Base-by-base conservation (phyloP, 2,888 invertebrate genomes). In the Anarsia innoxiella region DNA sequence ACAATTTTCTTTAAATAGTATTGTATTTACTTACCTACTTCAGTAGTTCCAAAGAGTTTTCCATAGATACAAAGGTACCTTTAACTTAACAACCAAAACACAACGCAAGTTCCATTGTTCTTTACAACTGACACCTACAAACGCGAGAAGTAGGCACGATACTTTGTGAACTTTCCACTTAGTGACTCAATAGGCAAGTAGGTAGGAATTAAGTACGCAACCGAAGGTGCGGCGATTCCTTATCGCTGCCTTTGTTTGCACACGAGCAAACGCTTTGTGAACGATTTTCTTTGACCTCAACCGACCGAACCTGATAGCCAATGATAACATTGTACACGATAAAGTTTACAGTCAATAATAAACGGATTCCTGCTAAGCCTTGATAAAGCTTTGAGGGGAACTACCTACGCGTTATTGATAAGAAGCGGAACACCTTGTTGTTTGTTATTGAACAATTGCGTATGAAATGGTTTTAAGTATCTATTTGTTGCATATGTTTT, bases 191-290 rank as follows among this genome's bases (percentile, higher is more conserved):
- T 26, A 26, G 33, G 11, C 12, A 25, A 23, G 10, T 23, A 12
- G 16, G 1, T n/a, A n/a, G n/a, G n/a, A n/a, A n/a, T n/a, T n/a
- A n/a, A 3, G 19, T 23, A 12, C 13, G 23, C 12, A 23, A 30
- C 10, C 4, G 1, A 12, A 35, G 35, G 35, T 28, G 28, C 12
- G 28, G 27, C 12, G 50, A 51, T 48, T 51, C 27, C 44, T 49
- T 61, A 62, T 66, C 60, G 48, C 29, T 28, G 8, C 31, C 38
- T 53, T 44, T 58, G 59, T 61, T 55, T 62, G 51, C 48, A 37
- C 41, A 49, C 44, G 45, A 37, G 42, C 45, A 41, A n/a, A 34
- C 39, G 43, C 48, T 40, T 52, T 49, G 53, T 49, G 49, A 41
- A 41, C 40, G 45, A 43, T 49, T 52, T 48, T 26, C 40, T 37